Evolutionary conservation across 1,140 invertebrate genomes (phyloP).

Genomic region (Trichonephila clavipes): DNA sequence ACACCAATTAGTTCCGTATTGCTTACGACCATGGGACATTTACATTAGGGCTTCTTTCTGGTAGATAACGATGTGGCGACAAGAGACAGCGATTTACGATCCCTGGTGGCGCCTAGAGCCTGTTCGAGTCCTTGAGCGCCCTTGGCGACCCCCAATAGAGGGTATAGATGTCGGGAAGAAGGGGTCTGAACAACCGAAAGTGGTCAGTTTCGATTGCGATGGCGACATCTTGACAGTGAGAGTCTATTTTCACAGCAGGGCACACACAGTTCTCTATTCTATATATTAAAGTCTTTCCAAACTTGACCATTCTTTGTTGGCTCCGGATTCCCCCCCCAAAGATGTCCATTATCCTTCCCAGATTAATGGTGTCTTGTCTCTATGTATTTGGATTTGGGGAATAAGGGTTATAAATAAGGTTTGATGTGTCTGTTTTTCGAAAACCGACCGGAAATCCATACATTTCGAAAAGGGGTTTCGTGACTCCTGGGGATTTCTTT

Average conservation of each 20-base stretch:
- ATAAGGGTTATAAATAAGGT: neutral
- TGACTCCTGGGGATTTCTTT: neutral
- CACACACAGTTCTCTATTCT: neutral
- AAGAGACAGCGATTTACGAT: constrained; percentile 45
- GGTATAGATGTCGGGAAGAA: neutral
- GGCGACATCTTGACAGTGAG: constrained; percentile 54
- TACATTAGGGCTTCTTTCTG: constrained; percentile 20
- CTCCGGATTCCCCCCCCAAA: neutral
- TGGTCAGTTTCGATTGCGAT: constrained; percentile 20
- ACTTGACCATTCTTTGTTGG: neutral
- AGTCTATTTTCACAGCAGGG: constrained; percentile 51
- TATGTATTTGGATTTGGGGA: neutral
- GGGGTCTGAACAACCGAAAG: neutral
- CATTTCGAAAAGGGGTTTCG: neutral
- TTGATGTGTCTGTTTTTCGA: neutral
- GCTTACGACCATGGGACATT: constrained; percentile 36
- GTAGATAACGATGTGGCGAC: constrained; percentile 69
- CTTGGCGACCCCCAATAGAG: neutral
- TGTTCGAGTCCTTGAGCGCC: neutral
- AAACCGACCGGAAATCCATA: neutral
- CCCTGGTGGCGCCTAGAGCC: neutral
- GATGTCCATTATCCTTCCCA: neutral
- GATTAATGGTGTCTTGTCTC: neutral
- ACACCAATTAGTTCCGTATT: constrained; percentile 68
- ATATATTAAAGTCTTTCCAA: neutral